Evolutionary conservation across 2,113 vertebrate genomes (phyloP).

Genomic region (Bos javanicus): DNA sequence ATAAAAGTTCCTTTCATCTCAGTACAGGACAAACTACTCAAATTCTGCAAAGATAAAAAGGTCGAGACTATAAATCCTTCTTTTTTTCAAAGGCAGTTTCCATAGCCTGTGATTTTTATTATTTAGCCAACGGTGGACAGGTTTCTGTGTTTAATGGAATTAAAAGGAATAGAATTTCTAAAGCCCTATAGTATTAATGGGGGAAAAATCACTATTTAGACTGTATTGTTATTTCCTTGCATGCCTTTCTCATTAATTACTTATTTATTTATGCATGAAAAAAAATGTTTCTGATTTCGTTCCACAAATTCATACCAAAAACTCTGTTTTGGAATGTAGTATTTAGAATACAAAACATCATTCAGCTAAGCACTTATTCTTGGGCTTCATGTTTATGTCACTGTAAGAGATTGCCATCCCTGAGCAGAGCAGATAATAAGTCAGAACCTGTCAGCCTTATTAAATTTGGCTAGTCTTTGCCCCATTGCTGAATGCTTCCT

Average conservation of each 20-base stretch:
- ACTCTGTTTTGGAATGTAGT: neutral
- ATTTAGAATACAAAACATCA: neutral
- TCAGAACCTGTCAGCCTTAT: neutral
- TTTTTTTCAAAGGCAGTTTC: constrained; percentile 45
- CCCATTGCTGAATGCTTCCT: neutral
- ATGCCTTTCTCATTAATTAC: neutral
- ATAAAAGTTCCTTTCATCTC: constrained; percentile 8
- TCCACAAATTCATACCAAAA: neutral
- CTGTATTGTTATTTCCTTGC: neutral
- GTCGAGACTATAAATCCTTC: neutral
- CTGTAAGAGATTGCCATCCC: neutral
- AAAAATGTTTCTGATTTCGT: neutral
- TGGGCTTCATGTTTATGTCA: neutral
- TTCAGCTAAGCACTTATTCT: neutral
- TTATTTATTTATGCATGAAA: neutral
- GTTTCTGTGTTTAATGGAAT: neutral
- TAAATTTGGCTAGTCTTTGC: neutral
- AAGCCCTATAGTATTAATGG: neutral
- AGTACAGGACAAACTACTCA: neutral
- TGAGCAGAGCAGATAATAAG: neutral
- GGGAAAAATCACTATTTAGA: neutral
- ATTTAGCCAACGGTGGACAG: neutral
- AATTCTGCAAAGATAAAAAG: constrained; percentile 52
- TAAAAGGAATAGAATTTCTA: constrained; percentile 24
- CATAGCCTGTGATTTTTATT: neutral